Evolutionary conservation across 2,797 vertebrate species (phyloP), one percentile per base, ranked within the genome.

Genomic region (Poliocrania exsul): DNA sequence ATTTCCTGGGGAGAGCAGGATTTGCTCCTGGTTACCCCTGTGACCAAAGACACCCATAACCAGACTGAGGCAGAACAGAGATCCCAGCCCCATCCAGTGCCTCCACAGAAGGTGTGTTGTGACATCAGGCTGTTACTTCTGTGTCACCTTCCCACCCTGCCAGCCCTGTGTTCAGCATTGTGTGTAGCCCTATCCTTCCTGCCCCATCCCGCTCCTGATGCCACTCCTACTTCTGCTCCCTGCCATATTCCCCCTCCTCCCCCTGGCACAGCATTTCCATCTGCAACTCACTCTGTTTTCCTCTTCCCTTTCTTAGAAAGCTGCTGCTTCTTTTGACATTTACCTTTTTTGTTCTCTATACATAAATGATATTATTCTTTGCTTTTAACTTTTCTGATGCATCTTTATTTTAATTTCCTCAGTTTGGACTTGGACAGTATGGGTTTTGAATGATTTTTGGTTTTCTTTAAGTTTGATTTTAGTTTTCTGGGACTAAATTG

Each of bases 281-380:
- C 87, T 72, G 50, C 58, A 51, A 56, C 54, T 91, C 24, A 1
- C 33, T 47, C 20, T 0, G 0, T 61, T 80, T 85, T 31, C 71
- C 46, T 79, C 67, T 82, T 90, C 35, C 37, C 42, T 84, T 67
- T 85, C 35, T 74, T 46, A 47, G 42, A 81, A 92, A 93, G 64
- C 50, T 79, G 51, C n/a, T 75, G 54, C 56, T 92, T 93, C 73
- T 50, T 91, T 93, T 90, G 42, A 80, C 50, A 80, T 79, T 72
- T 67, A 53, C 20, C 8, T 2, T 28, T 81, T 93, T 77, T 58
- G 31, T 58, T 94, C 72, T 71, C 62, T 4, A 2, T 40, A 75
- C 2, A 2, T 46, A 62, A 92, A 80, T 58, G 3, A 8, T 67
- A 38, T 69, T 72, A 29, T 82, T 53, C 2, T 24, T 51, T 42